Base-by-base conservation (phyloP, 2,888 invertebrate genomes). In the Crepidodera aurea region DNA sequence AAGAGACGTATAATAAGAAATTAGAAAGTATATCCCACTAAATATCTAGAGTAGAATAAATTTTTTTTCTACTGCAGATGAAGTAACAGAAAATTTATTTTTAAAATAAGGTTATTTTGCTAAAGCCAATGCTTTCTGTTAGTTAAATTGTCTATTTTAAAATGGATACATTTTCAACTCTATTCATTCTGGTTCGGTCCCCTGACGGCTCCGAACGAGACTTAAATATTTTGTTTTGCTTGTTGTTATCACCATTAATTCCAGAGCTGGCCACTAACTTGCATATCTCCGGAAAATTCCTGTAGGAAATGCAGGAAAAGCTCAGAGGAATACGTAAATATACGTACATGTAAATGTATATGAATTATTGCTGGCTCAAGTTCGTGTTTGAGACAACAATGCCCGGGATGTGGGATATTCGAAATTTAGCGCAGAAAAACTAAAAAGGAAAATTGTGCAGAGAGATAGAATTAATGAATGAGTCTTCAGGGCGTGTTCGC, bases 261-360 rank as follows among this genome's bases (percentile, higher is more conserved):
- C 39, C 25, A 13, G 15, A 56, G 25, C 56, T 15, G 15, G 56
- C 56, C 39, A 37, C 56, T 48, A 56, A 46, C 56, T 56, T 48
- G 56, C 37, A 34, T 56, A 56, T 56, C 56, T 48, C 53, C 12
- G n/a, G 46, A 46, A 56, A 56, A 56, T 37, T 56, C 56, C 48
- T 56, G 46, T 10, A 56, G 56, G 56, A 56, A 48, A 56, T 22
- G 56, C 37, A 34, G 22, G 27, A 37, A 56, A 56, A 37, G 48
- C 56, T 37, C 56, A 8, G 19, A 13, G 56, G 56, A 56, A 56
- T 48, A 48, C 44, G 44, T 44, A 44, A 44, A 44, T 54, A 42
- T 37, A 34, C 44, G 44, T 56, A 56, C 56, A 56, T 56, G 56
- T 48, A 56, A 56, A 48, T 48, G 46, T 22, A 56, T 46, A 56